Evolutionary conservation across 2,113 vertebrate species (phyloP).

Genomic region (Mobula birostris): DNA sequence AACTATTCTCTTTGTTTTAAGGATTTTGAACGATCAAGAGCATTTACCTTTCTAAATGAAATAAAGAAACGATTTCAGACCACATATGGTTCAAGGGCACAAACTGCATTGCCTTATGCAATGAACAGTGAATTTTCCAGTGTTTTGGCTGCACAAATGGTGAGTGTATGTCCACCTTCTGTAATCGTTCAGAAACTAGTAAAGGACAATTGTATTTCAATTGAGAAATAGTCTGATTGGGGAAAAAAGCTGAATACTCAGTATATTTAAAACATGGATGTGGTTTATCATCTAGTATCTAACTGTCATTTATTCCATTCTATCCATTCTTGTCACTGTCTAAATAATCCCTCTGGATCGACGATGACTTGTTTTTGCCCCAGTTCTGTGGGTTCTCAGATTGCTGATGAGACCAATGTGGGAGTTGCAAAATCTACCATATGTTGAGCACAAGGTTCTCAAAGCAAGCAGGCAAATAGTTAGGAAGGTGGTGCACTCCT

Average conservation of each 20-base stretch:
- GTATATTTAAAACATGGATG: not conserved
- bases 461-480: no score
- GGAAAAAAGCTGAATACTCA: not conserved
- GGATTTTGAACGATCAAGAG: conserved; percentile 92
- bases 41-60: conserved; percentile 89
- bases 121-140: conserved; percentile 99
- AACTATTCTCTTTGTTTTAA: conserved; percentile 42
- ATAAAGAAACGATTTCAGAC: conserved; percentile 95
- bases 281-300: not conserved
- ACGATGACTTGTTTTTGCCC: no score
- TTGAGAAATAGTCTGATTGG: not conserved
- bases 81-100: conserved; percentile 88
- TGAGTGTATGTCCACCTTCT: conserved; percentile 44
- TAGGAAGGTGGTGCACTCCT: no score
- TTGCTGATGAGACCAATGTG: no score
- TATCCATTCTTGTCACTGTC: not conserved
- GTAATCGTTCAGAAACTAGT: not conserved
- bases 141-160: conserved; percentile 87
- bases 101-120: conserved; percentile 91
- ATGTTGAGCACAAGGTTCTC: no score
- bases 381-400: no score
- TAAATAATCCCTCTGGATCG: no score
- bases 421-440: no score
- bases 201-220: not conserved
- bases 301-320: not conserved